These are phyloP conservation scores for Trachelus stipa DNA, from an alignment of 2,888 invertebrate species.

Conservation along the genomic window DNA sequence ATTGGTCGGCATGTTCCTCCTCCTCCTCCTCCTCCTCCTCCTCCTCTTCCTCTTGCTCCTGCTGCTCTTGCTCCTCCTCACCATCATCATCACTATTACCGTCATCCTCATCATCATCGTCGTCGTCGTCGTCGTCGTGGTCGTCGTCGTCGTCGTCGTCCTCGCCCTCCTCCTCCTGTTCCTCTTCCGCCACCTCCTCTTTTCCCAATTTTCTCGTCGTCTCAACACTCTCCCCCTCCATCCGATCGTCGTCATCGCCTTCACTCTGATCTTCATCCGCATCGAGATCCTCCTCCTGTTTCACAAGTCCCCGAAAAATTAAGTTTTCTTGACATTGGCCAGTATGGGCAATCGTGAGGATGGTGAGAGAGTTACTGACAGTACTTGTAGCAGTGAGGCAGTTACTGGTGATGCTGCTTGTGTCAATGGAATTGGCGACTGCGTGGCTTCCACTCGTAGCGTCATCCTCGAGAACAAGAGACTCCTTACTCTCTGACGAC, in stretches of 20 bases:
- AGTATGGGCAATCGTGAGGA: too few species aligned
- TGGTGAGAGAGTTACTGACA: too few species aligned
- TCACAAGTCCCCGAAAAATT: too few species aligned
- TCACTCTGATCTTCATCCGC: neutral
- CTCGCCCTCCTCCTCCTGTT: neutral
- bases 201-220: neutral
- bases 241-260: neutral
- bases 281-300: neutral
- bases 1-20: neutral
- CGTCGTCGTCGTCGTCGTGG: neutral
- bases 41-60: neutral
- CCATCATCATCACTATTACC: neutral
- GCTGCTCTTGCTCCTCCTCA: neutral
- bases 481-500: neutral
- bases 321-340: too few species aligned
- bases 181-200: neutral
- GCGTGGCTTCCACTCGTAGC: conserved; percentile 3
- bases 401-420: too few species aligned
- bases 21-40: neutral
- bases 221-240: neutral
- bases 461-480: too few species aligned
- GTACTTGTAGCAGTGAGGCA: too few species aligned
- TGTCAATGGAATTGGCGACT: neutral
- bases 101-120: neutral
- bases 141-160: neutral